phyloP scores from a whole-genome alignment of 1,140 invertebrate species.

The Habropoda laboriosa region DNA sequence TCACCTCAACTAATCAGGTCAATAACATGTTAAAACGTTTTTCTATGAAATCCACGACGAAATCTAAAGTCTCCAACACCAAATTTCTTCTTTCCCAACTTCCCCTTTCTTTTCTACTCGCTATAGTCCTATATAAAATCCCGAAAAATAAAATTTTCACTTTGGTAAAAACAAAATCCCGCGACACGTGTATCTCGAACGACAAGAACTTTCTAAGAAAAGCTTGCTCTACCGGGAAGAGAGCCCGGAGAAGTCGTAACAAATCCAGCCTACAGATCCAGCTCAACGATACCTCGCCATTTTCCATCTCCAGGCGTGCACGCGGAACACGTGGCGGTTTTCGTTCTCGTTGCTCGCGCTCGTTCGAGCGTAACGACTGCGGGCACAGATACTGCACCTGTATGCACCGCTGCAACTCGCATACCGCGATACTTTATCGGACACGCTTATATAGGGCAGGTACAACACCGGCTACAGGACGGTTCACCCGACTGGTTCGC shows the following conservation, averaged over 20 bases:
- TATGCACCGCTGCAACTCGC: constrained; percentile 35
- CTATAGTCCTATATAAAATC: too few relatives aligned
- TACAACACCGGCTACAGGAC: not conserved
- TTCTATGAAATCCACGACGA: too few relatives aligned
- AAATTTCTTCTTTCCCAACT: too few relatives aligned
- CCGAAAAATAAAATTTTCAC: too few relatives aligned
- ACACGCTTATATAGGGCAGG: not conserved
- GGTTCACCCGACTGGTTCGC: not conserved
- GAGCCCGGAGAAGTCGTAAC: not conserved
- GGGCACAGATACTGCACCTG: constrained; percentile 44
- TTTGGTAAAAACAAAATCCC: too few relatives aligned
- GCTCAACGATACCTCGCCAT: not conserved
- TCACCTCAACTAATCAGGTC: too few relatives aligned
- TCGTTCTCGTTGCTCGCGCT: not conserved
- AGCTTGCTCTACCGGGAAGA: not conserved
- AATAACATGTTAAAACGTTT: too few relatives aligned
- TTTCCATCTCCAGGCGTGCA: constrained; percentile 19
- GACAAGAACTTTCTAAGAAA: not conserved
- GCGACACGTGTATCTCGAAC: too few relatives aligned
- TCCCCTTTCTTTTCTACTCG: too few relatives aligned
- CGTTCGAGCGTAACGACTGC: constrained; percentile 38
- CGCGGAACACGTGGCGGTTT: constrained; percentile 22
- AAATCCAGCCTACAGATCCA: constrained; percentile 9
- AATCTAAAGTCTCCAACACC: too few relatives aligned
- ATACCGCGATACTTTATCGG: constrained; percentile 35